phyloP scores from a whole-genome alignment of 2,113 vertebrate species.

The Oplegnathus fasciatus region DNA sequence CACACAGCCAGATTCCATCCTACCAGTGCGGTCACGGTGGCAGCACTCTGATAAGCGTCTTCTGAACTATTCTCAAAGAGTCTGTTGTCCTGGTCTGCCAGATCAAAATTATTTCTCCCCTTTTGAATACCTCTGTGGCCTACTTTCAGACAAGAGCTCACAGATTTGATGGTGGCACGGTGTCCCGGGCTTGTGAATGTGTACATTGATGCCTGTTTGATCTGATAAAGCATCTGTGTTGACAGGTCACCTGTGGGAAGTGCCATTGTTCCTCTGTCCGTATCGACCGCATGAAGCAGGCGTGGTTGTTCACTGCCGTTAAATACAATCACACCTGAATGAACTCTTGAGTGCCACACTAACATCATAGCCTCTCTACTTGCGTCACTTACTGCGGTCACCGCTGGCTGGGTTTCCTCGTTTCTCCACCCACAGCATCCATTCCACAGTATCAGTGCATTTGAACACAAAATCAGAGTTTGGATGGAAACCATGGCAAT shows the following conservation, averaged over 20 bases:
- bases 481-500: slow-evolving; percentile 78
- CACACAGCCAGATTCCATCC: slow-evolving; percentile 73
- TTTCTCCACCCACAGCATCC: slow-evolving; percentile 71
- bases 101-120: slow-evolving; percentile 43
- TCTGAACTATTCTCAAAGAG: slow-evolving; percentile 68
- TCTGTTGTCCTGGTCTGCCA: slow-evolving; percentile 59
- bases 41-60: slow-evolving; percentile 66
- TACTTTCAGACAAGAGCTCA: slow-evolving; percentile 51
- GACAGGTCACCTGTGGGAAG: slow-evolving; percentile 39
- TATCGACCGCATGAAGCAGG: neutral
- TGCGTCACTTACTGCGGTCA: slow-evolving; percentile 77
- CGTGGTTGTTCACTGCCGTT: slow-evolving; percentile 7
- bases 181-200: slow-evolving; percentile 39
- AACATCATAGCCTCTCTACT: slow-evolving; percentile 59
- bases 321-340: slow-evolving; percentile 60
- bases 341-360: slow-evolving; percentile 33
- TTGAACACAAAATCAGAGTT: slow-evolving; percentile 61
- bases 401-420: slow-evolving; percentile 42
- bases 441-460: slow-evolving; percentile 71
- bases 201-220: slow-evolving; percentile 35
- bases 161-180: slow-evolving; percentile 34
- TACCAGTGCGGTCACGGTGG: slow-evolving; percentile 60
- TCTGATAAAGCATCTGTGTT: slow-evolving; percentile 41
- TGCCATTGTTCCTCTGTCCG: slow-evolving; percentile 28
- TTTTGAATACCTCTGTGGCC: slow-evolving; percentile 53